Evolutionary conservation across 1,140 invertebrate species (phyloP).

Genomic region (Paraescarpia echinospica): DNA sequence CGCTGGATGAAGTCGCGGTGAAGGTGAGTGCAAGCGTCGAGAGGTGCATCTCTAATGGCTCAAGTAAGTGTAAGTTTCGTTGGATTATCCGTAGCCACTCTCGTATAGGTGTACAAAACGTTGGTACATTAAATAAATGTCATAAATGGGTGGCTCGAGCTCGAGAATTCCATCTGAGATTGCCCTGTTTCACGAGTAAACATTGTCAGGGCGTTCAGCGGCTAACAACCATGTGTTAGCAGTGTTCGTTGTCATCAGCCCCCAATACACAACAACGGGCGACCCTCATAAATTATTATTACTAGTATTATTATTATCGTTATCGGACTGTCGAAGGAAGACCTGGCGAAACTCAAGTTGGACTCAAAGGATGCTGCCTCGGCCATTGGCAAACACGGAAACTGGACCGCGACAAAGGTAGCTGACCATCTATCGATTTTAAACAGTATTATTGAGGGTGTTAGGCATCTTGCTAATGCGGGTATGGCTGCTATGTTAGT

Average conservation of each 20-base stretch:
- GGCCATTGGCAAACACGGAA: background rate
- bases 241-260: no score
- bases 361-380: background rate
- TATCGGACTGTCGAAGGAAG: background rate
- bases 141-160: no score
- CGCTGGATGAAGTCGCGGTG: background rate
- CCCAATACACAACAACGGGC: no score
- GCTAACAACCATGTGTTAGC: no score
- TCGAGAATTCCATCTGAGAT: no score
- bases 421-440: background rate
- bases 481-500: background rate
- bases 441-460: background rate
- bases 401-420: conserved; percentile 4
- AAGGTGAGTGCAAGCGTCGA: background rate
- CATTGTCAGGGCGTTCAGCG: background rate
- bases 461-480: background rate
- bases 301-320: no score
- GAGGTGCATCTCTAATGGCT: no score
- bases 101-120: background rate
- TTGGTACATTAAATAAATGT: no score
- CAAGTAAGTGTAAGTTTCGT: background rate
- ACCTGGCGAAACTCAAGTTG: background rate
- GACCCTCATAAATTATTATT: no score
- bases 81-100: background rate
- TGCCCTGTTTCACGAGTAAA: background rate